Evolutionary conservation across 2,113 vertebrate species (phyloP).

Genomic region (Physeter macrocephalus): DNA sequence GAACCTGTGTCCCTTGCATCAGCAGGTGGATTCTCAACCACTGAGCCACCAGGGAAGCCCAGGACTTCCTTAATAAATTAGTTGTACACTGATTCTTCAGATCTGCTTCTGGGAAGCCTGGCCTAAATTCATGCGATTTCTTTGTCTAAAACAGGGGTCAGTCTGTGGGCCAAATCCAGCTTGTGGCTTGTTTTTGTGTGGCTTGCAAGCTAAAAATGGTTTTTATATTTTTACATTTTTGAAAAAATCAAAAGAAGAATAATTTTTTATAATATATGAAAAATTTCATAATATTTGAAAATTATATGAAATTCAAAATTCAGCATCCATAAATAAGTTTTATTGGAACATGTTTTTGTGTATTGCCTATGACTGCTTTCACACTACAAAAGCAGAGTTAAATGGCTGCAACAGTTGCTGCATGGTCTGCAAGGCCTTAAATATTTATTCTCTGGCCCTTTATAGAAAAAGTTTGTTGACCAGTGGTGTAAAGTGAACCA

Average conservation of each 20-base stretch:
- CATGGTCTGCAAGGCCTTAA: background rate
- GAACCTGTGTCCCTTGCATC: too few species aligned
- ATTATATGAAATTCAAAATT: background rate
- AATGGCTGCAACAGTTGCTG: background rate
- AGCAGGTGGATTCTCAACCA: too few species aligned
- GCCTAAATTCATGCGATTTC: background rate
- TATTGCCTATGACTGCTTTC: background rate
- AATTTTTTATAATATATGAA: background rate
- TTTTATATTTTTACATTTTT: conserved; percentile 5
- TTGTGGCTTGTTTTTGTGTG: background rate
- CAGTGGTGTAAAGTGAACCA: background rate
- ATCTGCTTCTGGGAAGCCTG: background rate
- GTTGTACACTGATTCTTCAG: background rate
- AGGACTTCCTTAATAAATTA: background rate
- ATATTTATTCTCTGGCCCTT: background rate
- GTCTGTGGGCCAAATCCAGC: background rate
- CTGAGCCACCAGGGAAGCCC: too few species aligned
- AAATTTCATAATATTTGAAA: background rate
- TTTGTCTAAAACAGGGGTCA: background rate
- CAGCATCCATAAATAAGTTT: background rate
- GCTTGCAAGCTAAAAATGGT: background rate
- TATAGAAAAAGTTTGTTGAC: background rate
- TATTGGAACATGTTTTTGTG: background rate
- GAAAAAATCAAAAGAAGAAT: background rate
- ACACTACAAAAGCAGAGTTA: background rate